Evolutionary conservation across 92 coral and sea anemone genomes (phyloP), one percentile per base, ranked within the genome.

Genomic region (Paragorgia papillata): DNA sequence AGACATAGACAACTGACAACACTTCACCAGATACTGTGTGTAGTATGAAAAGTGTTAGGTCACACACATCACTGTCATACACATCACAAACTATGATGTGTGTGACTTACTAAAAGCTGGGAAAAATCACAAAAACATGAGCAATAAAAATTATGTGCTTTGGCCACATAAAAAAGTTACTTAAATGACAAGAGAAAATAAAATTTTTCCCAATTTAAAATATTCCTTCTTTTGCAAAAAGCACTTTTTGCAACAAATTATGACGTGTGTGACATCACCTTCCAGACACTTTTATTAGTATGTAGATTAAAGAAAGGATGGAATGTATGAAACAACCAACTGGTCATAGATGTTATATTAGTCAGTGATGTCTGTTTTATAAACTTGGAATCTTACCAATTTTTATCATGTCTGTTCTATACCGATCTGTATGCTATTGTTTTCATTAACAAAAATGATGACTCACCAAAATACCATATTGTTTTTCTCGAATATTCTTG

Each of bases 41-140:
- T 37, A 37, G 43, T 37, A 57, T 30, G 25, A 57, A 57, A 57
- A 17, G 3, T 30, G 30, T 19, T 30, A 57, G 82, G 82, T 77
- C 82, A 77, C 81, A 76, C 69, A 75, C 69, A 30, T 75, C 67
- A 75, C 37, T 48, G 69, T 75, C 69, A 57, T 71, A 61, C 82
- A 77, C 74, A 62, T 77, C 73, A 76, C 73, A 34, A 29, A 57
- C 57, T 49, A 60, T 79, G 74, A 79, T 18, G 66, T 64, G 50
- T 66, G 83, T 79, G 83, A 79, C 83, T 62, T 19, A 14, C 69
- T 33, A 26, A 29, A 29, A 29, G 30, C 25, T 29, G 41, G 30
- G n/a, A 62, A 62, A 62, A 62, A 62, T 15, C 19, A 9, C 30
- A 26, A 6, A 57, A 57, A n/a, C 3, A 10, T 2, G 10, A 18